Base-by-base conservation (phyloP, 1,140 invertebrate genomes). In the Pseudoatta argentina region DNA sequence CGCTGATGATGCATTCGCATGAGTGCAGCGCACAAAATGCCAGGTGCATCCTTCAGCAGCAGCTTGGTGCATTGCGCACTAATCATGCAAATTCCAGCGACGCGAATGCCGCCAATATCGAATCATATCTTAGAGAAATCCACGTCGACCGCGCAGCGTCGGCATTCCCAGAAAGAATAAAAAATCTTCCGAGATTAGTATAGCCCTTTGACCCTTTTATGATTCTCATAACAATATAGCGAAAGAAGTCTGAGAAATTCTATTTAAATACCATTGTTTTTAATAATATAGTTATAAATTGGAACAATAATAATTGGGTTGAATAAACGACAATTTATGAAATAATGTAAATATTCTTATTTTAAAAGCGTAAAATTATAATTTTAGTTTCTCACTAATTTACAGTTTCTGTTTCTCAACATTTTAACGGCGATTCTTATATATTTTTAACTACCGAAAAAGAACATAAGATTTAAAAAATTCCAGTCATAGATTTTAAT, bases 81-180 rank as follows among this genome's bases (percentile, higher is more conserved):
- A 86, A 86, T 86, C 85, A 86, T 86, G 85, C 59, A 86, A 86
- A 86, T 86, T 83, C 78, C 85, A 81, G 14, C 77, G 63, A 81
- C n/a, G 24, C 66, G 48, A 44, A 53, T 63, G 10, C 48, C 59
- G 24, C 21, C 72, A 24, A 81, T 64, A 53, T 81, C 30, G 64
- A 24, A 24, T 24, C 24, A 24, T 59, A 55, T 12, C 30, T 57
- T 44, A 16, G 53, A 86, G 24, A 81, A 69, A 86, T n/a, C 21
- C 14, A 14, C 71, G 16, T 63, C 24, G 27, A 16, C 1, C 24
- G 44, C 10, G 21, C 53, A 21, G 64, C 69, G 8, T 14, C 48
- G 44, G 34, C 53, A 59, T 72, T 82, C 39, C 53, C 67, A 59
- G 24, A n/a, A 51, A n/a, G 30, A 82, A 73, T 44, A 7, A n/a